Base-by-base conservation (phyloP, 2,113 vertebrate species). In the Colinus virginianus region DNA sequence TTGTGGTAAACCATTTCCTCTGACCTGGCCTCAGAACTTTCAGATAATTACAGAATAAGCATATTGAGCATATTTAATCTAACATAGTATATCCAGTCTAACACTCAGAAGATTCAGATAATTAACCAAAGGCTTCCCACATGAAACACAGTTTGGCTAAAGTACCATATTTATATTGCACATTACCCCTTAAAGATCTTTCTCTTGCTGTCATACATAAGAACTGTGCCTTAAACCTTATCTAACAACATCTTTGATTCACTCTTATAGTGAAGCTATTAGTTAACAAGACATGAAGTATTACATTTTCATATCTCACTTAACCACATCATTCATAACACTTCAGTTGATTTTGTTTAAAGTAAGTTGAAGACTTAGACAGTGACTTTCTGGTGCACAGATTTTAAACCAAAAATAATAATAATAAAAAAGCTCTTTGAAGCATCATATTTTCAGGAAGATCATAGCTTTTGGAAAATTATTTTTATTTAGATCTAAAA, bases 111-210 rank as follows among this genome's bases (percentile, higher is more conserved):
- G 2, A 10, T 61, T n/a, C 20, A 46, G 2, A 19, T 58, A 28
- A 49, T 68, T 81, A 90, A 72, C 4, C 7, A 76, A 21, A 67
- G 15, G 22, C 2, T 84, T 36, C 8, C 13, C 3, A 1, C 21
- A 40, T 25, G 22, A 6, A 84, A 42, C 13, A 34, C 8, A 10
- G 51, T 19, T 30, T 53, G 13, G 55, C 16, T 49, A 19, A 6
- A 59, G 7, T 21, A 69, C 32, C 16, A 18, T 2, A n/a, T 89
- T 30, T 25, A 15, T 7, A 55, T 21, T 3, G 16, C 0, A 0
- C 23, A 30, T 13, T 51, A 36, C 11, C 10, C 78, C 26, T 40
- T 59, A 51, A 77, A 85, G 6, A 10, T 71, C 40, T 92, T 68
- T 25, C 1, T 28, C 14, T 32, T 49, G 4, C 15, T 78, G 13